Evolutionary conservation across 1,140 invertebrate species (phyloP).

Genomic region (Elymnias hypermnestra): DNA sequence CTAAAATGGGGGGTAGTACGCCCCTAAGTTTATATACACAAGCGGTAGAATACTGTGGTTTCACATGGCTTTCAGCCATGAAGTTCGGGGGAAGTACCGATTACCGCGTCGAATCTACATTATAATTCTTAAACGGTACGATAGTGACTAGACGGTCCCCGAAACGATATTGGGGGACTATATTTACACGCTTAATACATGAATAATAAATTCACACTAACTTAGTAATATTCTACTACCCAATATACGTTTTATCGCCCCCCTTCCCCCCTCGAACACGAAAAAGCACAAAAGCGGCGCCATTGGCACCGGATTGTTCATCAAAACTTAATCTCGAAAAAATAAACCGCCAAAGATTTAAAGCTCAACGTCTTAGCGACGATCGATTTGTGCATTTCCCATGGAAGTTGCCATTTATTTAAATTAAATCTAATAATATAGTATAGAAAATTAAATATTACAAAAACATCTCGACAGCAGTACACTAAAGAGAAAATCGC

Average conservation of each 20-base stretch:
- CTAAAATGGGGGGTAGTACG: conserved; percentile 3
- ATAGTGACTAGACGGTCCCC: conserved; percentile 67
- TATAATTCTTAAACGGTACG: conserved; percentile 39
- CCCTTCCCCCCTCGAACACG: no score
- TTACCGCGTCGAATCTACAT: conserved; percentile 21
- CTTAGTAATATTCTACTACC: conserved; percentile 27
- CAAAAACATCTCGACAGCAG: conserved; percentile 15
- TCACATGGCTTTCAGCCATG: conserved; percentile 36
- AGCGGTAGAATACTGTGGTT: conserved; percentile 53
- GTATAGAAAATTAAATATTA: conserved; percentile 36
- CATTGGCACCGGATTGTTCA: conserved; percentile 40
- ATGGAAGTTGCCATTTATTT: conserved; percentile 51
- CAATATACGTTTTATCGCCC: no score
- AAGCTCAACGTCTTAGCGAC: conserved; percentile 33
- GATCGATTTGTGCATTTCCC: conserved; percentile 61
- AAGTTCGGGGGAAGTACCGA: not conserved
- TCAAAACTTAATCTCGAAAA: conserved; percentile 49
- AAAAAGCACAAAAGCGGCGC: conserved; percentile 26
- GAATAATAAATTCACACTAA: conserved; percentile 56
- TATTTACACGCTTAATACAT: conserved; percentile 54
- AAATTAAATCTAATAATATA: conserved; percentile 51
- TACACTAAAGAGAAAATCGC: conserved; percentile 7
- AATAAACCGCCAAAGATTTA: conserved; percentile 42
- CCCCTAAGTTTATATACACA: conserved; percentile 29
- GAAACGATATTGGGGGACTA: conserved; percentile 35